Evolutionary conservation across 2,113 vertebrate genomes (phyloP).

Genomic region (Furnarius figulus): DNA sequence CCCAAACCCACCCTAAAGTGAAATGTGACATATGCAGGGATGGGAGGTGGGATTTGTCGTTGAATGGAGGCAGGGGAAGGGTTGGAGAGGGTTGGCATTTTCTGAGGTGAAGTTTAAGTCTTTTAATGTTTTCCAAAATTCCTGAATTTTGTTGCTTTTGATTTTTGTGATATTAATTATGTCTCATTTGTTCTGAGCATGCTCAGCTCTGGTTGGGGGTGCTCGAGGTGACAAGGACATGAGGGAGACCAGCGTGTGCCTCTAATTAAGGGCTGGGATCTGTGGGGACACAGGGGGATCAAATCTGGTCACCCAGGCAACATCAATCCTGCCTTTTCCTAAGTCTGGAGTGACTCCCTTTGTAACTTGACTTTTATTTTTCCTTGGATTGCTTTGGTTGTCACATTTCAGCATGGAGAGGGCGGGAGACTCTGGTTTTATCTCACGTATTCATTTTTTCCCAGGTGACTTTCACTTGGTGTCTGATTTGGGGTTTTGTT

Average conservation of each 20-base stretch:
- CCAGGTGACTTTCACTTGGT: neutral
- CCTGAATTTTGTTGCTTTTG: neutral
- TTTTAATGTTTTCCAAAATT: neutral
- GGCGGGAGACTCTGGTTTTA: neutral
- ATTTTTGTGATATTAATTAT: neutral
- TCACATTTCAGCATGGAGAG: neutral
- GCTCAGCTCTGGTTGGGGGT: neutral
- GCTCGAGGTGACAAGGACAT: neutral
- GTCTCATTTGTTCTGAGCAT: neutral
- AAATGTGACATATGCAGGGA: accelerated
- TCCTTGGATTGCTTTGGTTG: neutral
- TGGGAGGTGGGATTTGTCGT: accelerated
- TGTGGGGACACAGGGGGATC: accelerated
- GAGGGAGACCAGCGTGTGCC: neutral
- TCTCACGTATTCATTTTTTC: neutral
- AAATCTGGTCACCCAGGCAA: neutral
- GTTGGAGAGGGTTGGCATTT: neutral
- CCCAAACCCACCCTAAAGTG: neutral
- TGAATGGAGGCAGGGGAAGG: neutral
- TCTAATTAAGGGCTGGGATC: neutral
- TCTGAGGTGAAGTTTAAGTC: neutral
- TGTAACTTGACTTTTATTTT: neutral
- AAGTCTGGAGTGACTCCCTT: neutral
- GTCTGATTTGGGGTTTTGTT: neutral
- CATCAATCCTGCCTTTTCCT: neutral